Conservation (phyloP, 23 tunicate genomes). For the Halocynthia aurantium region DNA sequence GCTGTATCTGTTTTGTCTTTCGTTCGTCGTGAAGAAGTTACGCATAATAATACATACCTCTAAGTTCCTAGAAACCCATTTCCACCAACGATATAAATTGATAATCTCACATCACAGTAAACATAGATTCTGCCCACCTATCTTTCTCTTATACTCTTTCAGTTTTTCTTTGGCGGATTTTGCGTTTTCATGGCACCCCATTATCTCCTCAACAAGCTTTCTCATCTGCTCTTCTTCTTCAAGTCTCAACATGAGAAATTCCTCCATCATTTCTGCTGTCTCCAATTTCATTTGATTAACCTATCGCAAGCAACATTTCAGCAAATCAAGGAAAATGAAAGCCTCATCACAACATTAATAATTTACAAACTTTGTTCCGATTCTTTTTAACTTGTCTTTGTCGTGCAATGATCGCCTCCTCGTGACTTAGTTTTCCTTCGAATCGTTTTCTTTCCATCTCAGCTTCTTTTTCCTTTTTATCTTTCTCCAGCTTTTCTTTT, state of each 20-base stretch:
- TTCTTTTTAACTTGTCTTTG: slow-evolving; percentile 64
- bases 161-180: slow-evolving; percentile 45
- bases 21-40: too few species aligned
- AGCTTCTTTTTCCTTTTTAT: slow-evolving; percentile 34
- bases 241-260: slow-evolving; percentile 58
- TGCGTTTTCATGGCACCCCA: slow-evolving; percentile 54
- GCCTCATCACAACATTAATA: background rate
- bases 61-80: too few species aligned
- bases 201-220: slow-evolving; percentile 60
- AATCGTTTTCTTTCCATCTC: slow-evolving; percentile 50
- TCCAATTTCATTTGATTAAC: slow-evolving; percentile 63
- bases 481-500: slow-evolving; percentile 46
- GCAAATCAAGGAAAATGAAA: background rate
- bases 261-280: slow-evolving; percentile 87
- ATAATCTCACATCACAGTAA: too few species aligned
- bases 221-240: slow-evolving; percentile 90
- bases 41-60: too few species aligned
- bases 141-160: slow-evolving; percentile 56
- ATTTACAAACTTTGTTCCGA: slow-evolving; percentile 35
- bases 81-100: too few species aligned
- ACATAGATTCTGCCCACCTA: slow-evolving; percentile 22
- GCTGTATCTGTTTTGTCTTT: too few species aligned
- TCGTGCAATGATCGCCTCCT: slow-evolving; percentile 83
- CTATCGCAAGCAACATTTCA: slow-evolving; percentile 13
- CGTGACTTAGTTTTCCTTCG: slow-evolving; percentile 66